A percentile compares a stretch with the other conserved stretches of the same genome.
Conservation (phyloP, 1,140 invertebrate genomes). For the Nomia melanderi region DNA sequence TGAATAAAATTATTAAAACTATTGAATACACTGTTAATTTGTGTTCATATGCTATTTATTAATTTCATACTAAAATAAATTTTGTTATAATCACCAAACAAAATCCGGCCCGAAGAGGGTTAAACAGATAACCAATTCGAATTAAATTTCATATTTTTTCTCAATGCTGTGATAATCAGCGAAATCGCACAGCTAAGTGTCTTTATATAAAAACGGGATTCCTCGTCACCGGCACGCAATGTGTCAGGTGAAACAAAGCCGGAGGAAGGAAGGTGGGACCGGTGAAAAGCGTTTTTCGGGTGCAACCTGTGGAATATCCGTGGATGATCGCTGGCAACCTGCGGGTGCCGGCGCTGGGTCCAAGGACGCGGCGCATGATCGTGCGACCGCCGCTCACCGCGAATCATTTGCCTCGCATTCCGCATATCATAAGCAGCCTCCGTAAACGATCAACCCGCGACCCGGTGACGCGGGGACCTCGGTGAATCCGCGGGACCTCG, state of each 20-base stretch:
- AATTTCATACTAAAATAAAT: too few species aligned
- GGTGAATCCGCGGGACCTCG: not conserved
- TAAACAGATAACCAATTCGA: too few species aligned
- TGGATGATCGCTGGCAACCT: not conserved
- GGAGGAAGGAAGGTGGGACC: not conserved
- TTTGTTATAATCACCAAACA: too few species aligned
- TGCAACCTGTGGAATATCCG: conserved; percentile 44
- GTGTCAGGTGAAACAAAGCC: not conserved
- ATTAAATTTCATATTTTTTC: too few species aligned
- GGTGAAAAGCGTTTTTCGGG: conserved; percentile 21
- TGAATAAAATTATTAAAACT: too few species aligned
- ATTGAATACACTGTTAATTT: too few species aligned
- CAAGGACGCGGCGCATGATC: conserved; percentile 55
- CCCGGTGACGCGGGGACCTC: conserved; percentile 13
- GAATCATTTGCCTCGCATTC: conserved; percentile 69
- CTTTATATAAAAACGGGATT: too few species aligned
- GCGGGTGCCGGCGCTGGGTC: not conserved
- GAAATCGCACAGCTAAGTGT: too few species aligned
- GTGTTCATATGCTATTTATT: too few species aligned
- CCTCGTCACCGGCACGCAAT: not conserved
- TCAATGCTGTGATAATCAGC: too few species aligned
- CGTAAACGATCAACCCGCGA: conserved; percentile 41
- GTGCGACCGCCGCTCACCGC: conserved; percentile 38
- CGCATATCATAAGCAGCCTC: conserved; percentile 65
- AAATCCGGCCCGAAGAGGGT: too few species aligned